Base-by-base conservation (phyloP, 1,140 invertebrate genomes). In the Anoplophora glabripennis region DNA sequence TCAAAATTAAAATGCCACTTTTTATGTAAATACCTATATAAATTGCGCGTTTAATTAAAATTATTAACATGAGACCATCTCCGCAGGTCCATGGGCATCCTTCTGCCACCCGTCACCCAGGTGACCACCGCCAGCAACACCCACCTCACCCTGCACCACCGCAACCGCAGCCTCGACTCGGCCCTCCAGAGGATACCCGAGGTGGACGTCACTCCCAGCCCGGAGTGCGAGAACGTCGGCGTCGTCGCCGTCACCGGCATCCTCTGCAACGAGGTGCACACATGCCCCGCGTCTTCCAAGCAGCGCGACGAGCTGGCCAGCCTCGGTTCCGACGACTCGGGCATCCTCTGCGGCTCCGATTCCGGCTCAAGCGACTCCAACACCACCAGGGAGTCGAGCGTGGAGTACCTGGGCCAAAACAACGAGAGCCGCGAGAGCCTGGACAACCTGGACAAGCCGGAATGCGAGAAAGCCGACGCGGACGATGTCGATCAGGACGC, bases 131-230 rank as follows among this genome's bases (percentile, higher is more conserved):
- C 74, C 35, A 76, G 74, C 28, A 73, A 76, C 45, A 76, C 71
- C 55, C 78, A 76, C 36, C 80, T 79, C 63, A 86, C 84, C 4
- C 81, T 88, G 60, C 92, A 93, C 72, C 91, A 93, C 74, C 83
- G 91, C 61, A 94, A 94, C 78, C 84, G 91, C 51, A 93, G 90
- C 70, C 76, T 94, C 69, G 92, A 94, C 75, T 93, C 90, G 47
- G 91, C 90, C 15, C 78, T 93, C 41, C 90, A 92, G 72, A 80
- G 89, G 71, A 93, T 93, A 63, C 90, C 90, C 15, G 90, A 92
- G 79, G 89, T 92, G 15, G 88, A 89, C 75, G 85, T 87, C 11
- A 88, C 86, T 15, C 86, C 86, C 7, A 92, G 88, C 76, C 88
- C 89, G 53, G 89, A 91, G 77, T 86, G 84, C 65, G 86, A 84